Evolutionary conservation across 92 coral and sea anemone genomes (phyloP).

Genomic region (Chrysogorgia sp.): DNA sequence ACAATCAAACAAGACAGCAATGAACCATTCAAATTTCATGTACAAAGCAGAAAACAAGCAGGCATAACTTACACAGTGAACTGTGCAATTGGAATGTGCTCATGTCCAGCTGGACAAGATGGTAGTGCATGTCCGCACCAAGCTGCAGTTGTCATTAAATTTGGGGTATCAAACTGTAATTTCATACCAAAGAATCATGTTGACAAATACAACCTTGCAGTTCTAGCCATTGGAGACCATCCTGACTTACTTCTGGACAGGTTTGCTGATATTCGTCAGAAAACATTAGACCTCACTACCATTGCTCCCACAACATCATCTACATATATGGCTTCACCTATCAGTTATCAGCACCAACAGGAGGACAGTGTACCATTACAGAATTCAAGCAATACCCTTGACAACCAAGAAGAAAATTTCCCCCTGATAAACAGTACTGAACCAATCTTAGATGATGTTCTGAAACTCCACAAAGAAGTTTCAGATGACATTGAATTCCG

Average conservation of each 20-base stretch:
- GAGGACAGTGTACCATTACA: too few species aligned
- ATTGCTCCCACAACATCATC: too few species aligned
- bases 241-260: constrained; percentile 6
- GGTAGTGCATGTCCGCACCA: constrained; percentile 66
- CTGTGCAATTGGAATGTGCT: constrained; percentile 42
- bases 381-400: too few species aligned
- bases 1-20: constrained; percentile 44
- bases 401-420: neutral
- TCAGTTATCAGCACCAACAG: too few species aligned
- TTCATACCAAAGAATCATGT: constrained; percentile 49
- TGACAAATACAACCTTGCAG: constrained; percentile 56
- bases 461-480: constrained; percentile 60
- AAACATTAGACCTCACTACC: neutral
- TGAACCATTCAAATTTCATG: constrained; percentile 31
- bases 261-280: constrained; percentile 53
- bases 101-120: constrained; percentile 55
- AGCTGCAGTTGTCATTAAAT: constrained; percentile 53
- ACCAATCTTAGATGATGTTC: too few species aligned
- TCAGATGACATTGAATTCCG: constrained; percentile 57
- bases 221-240: constrained; percentile 47
- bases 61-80: constrained; percentile 42
- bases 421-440: constrained; percentile 9
- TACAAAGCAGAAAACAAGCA: constrained; percentile 43
- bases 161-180: constrained; percentile 32
- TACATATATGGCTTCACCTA: neutral